Base-by-base conservation (phyloP, 2,113 vertebrate species). In the Ammodytes marinus region DNA sequence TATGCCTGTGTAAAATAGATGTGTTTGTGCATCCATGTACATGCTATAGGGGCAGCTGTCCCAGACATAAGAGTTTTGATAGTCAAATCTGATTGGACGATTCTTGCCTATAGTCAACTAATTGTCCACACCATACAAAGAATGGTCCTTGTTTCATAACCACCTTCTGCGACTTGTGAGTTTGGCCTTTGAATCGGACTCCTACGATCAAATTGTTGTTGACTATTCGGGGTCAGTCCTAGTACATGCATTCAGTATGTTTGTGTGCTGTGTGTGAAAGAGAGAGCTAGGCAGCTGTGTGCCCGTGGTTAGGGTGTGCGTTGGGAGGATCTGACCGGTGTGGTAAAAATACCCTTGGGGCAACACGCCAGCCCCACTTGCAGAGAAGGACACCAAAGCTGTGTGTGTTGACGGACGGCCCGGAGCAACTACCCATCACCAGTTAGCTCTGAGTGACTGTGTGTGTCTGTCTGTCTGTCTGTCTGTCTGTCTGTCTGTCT, bases 321-420 rank as follows among this genome's bases (percentile, higher is more conserved):
- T 59, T 68, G 79, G 82, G 89, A 89, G 82, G 87, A 86, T 84
- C 80, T 84, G 84, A 83, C 84, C 55, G 63, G 84, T 79, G 82
- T 67, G 79, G 87, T 92, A 85, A 90, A 91, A 93, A 91, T 91
- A 93, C 86, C 39, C 59, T 49, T 13, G 2, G 71, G 85, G 80
- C 83, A 79, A 54, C 39, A 61, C 75, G 76, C 85, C 88, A 91
- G 79, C 66, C 71, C 13, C 39, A n/a, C 77, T 27, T 83, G 77
- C 66, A 79, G 69, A 89, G 77, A 90, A 27, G 87, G 88, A 92
- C 86, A 89, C 76, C 80, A 86, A 84, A 89, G 88, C 88, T 91
- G 82, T 84, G 83, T 91, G 82, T 84, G 83, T 40, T 91, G 88
- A 91, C 74, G 58, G 83, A 88, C 19, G 47, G 52, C 37, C 47